Evolutionary conservation across 30 jellyfish, hydroid and myxozoan species (phyloP), one percentile per base, ranked within the genome.

Genomic region (Aurelia aurita complex sp. Pacific): DNA sequence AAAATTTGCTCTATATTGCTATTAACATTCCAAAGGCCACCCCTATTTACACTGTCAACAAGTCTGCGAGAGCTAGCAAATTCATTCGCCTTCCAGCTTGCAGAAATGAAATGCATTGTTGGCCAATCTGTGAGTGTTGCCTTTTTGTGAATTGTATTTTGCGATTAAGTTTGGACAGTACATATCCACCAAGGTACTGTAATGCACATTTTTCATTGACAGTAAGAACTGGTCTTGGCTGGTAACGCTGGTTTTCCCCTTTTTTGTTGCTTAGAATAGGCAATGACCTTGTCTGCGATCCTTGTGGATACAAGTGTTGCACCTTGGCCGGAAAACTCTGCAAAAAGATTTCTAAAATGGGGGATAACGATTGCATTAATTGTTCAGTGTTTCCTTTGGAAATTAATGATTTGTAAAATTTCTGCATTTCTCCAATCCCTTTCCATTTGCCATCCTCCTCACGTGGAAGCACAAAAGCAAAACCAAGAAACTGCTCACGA

Each of bases 31-130:
- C 80, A 70, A 70, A 70, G 80, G 57, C 80, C 63, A 70, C 80
- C 80, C 64, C 80, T 35, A 70, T 70, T 70, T 70, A 70, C 80
- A 70, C 80, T 70, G 80, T 70, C 80, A 52, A 70, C 80, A 70
- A 70, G 34, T 35, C 67, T 38, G 61, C 38, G 80, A 70, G 80
- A 70, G 80, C 38, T 13, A 36, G 80, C 57, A 35, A 57, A 70
- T 70, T 38, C 42, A 70, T 36, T 70, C 11, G 80, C 57, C 38
- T 36, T 70, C 80, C 80, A 70, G 80, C 80, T 10, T 33, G 63
- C 23, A 70, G 66, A 35, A 70, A 42, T 70, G 80, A 70, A 70
- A 70, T 70, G 35, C 38, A 70, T 70, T 70, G 80, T 42, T 36
- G 80, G 19, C 63, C 80, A 70, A 52, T 42, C 38, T 16, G 77